Percentiles rank a stretch among this genome's conserved stretches.
Conservation (phyloP, 2,888 invertebrate species). For the Cosmorhoe ocellata region DNA sequence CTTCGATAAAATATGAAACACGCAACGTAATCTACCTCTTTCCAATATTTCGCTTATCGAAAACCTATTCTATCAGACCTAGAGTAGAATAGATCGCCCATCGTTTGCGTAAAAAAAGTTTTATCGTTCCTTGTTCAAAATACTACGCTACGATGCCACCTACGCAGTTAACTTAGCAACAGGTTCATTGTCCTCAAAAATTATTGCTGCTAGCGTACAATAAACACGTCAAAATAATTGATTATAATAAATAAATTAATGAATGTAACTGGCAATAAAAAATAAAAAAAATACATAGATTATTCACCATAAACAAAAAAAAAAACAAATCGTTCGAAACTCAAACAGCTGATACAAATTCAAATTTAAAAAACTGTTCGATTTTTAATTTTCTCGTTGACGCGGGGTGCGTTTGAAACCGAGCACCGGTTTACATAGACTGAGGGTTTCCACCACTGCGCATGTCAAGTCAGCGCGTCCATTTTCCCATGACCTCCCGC, state of each 20-base stretch:
- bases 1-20: constrained; percentile 16
- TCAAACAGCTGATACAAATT: constrained; percentile 1
- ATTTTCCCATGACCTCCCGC: constrained; percentile 43
- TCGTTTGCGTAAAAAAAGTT: not conserved
- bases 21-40: constrained; percentile 6
- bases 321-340: not conserved
- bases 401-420: constrained; percentile 47
- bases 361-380: constrained; percentile 1
- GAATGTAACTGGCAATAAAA: not conserved
- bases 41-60: constrained; percentile 16
- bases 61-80: constrained; percentile 10
- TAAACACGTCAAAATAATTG: no score
- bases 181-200: not conserved
- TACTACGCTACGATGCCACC: constrained; percentile 13
- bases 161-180: constrained; percentile 17
- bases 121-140: not conserved
- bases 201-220: not conserved
- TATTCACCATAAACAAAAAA: not conserved
- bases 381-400: not conserved
- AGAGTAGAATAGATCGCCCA: constrained; percentile 5
- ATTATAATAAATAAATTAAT: no score
- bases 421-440: constrained; percentile 52
- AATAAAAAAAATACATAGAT: not conserved
- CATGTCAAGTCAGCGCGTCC: constrained; percentile 57
- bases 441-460: constrained; percentile 53